Conservation (phyloP, 2,113 vertebrate species). For the Tretioscincus oriximinensis region DNA sequence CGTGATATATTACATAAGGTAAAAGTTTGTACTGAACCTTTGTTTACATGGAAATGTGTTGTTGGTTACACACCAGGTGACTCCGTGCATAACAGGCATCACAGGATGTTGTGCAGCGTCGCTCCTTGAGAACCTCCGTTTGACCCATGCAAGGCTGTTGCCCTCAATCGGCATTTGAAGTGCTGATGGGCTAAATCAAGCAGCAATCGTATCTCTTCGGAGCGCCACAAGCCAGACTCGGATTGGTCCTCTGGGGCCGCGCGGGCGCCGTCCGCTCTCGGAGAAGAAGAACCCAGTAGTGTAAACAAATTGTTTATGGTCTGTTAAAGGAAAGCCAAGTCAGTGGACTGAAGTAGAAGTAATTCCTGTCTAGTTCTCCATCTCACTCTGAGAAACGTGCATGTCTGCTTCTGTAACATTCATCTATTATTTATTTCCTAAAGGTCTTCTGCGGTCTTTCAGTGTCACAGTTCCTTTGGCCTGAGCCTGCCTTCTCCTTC, state of each 20-base stretch:
- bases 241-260: constrained; percentile 54
- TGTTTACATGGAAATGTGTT: background rate
- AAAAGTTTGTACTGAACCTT: background rate
- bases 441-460: background rate
- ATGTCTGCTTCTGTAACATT: constrained; percentile 30
- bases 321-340: constrained; percentile 58
- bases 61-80: background rate
- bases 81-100: constrained; percentile 25
- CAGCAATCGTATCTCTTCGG: constrained; percentile 41
- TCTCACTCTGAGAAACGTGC: background rate
- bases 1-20: too few species aligned
- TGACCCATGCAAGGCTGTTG: constrained; percentile 48
- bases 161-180: constrained; percentile 34
- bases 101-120: constrained; percentile 33
- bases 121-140: constrained; percentile 26
- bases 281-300: constrained; percentile 57
- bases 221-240: constrained; percentile 40
- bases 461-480: background rate
- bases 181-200: constrained; percentile 48
- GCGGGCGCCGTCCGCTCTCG: constrained; percentile 35
- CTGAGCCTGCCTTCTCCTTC: background rate
- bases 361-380: constrained; percentile 55
- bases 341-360: constrained; percentile 46
- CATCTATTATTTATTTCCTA: background rate
- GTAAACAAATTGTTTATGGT: constrained; percentile 67